Evolutionary conservation across 2,797 vertebrate species (phyloP), one percentile per base, ranked within the genome.

Genomic region (Micromesistius poutassou): DNA sequence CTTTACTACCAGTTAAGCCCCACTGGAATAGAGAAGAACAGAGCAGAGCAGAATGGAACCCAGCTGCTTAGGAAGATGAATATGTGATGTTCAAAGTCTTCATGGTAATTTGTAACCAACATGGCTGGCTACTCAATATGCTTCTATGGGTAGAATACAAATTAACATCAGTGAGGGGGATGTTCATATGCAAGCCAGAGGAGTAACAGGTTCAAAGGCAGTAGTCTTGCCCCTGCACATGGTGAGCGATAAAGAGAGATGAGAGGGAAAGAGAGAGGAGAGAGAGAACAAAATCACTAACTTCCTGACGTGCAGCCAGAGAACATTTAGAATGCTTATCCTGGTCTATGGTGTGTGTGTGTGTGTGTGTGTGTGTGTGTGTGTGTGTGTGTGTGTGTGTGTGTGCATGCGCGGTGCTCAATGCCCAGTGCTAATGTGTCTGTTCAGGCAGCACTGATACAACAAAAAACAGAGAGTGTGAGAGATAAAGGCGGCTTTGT

Each of bases 401-500:
- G 33, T 42, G 73, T 38, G 73, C 81, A 82, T 50, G n/a, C 62
- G 85, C 77, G 81, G 82, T 83, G 30, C 42, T 71, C 42, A 71
- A 74, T 55, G 38, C 38, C 82, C 36, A 35, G 85, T 84, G 82
- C 82, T 89, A 89, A 91, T 87, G 86, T 77, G 76, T 87, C 82
- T 87, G 87, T 86, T 85, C 89, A 87, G 89, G 90, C 90, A 82
- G 89, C 89, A 87, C 87, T 91, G 88, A 90, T 83, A 87, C 85
- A 85, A 83, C 90, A 91, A 75, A 79, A 22, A 16, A 19, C 71
- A 72, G 75, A 77, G 88, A 87, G 86, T 84, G 85, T 73, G 31
- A 40, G 77, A 88, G 88, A 92, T 90, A 91, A 92, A 91, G 88
- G 81, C 79, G 75, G 87, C 90, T 91, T 91, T 93, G 92, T 93